Base-by-base conservation (phyloP, 2,888 invertebrate species). In the Helicoverpa assulta region DNA sequence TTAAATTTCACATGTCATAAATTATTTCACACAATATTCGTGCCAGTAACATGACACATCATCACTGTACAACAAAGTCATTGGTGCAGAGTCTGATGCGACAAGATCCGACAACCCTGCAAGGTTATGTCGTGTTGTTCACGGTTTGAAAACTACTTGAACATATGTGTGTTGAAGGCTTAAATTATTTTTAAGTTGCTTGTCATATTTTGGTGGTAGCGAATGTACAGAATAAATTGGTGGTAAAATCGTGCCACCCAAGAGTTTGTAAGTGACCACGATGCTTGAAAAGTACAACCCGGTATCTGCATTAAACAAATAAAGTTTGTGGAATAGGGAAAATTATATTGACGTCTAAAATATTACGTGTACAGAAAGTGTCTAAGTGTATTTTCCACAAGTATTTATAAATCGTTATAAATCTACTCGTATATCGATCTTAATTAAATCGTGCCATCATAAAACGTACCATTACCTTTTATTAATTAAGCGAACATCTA, bases 61-160 rank as follows among this genome's bases (percentile, higher is more conserved):
- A 50, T 50, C n/a, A 50, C 50, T 5, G 16, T 54, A 51, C 66
- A 58, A 63, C 59, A 64, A 62, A 73, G 75, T 78, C 84, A 81
- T 52, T 83, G 84, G 76, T 75, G 83, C 85, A 82, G 81, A 84
- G n/a, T 47, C 47, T 81, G 88, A 84, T 87, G 85, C 87, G 86
- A 90, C 81, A 76, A 74, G 85, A 87, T 89, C 81, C 55, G 89
- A 90, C 90, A 89, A 86, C 91, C 89, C 89, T 89, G 88, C 90
- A 92, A 92, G 90, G 91, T 85, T 85, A 85, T 69, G 72, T 70
- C 76, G 79, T 85, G 85, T 87, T 85, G 80, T 88, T 88, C 85
- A 85, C 87, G 40, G 60, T 19, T 40, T 61, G 21, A 53, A 53
- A 16, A 14, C n/a, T 37, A 40, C 12, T 40, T 37, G 18, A 21